Conservation (phyloP, 2,797 vertebrate species). For the Acropternis orthonyx region DNA sequence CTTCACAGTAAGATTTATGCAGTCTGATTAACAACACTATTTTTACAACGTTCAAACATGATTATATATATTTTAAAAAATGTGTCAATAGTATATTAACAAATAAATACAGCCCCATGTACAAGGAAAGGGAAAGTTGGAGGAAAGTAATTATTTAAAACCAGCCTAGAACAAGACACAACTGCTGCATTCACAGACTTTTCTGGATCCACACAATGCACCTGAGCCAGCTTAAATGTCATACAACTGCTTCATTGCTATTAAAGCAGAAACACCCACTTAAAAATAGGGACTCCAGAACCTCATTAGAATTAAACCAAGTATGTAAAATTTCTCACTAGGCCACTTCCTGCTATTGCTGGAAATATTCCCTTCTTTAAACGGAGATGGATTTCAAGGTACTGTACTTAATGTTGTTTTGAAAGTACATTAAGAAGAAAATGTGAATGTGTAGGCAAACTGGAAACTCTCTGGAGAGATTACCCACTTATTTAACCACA, state of each 20-base stretch:
- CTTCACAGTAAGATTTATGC: neutral
- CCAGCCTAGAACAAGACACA: neutral
- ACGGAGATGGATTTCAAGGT: constrained; percentile 66
- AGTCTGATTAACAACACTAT: neutral
- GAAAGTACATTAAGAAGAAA: constrained; percentile 64
- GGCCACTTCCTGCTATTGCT: constrained; percentile 72
- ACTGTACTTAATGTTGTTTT: constrained; percentile 70
- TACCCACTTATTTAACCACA: constrained; percentile 80
- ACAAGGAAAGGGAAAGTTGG: neutral
- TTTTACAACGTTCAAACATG: neutral
- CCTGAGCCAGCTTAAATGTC: neutral
- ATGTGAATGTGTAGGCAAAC: constrained; percentile 69
- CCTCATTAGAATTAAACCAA: neutral
- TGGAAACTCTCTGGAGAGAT: constrained; percentile 81
- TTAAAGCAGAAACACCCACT: neutral
- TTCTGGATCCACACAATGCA: neutral
- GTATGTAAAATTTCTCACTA: constrained; percentile 46
- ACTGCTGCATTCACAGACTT: neutral
- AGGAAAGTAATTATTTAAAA: neutral
- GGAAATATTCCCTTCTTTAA: constrained; percentile 65
- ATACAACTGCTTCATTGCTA: neutral
- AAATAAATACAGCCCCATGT: neutral
- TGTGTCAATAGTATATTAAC: neutral
- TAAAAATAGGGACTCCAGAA: constrained; percentile 34
- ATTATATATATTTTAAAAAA: neutral